These are phyloP conservation scores for Merodon equestris DNA, from an alignment of 2,888 invertebrate species.

Conservation along the genomic window DNA sequence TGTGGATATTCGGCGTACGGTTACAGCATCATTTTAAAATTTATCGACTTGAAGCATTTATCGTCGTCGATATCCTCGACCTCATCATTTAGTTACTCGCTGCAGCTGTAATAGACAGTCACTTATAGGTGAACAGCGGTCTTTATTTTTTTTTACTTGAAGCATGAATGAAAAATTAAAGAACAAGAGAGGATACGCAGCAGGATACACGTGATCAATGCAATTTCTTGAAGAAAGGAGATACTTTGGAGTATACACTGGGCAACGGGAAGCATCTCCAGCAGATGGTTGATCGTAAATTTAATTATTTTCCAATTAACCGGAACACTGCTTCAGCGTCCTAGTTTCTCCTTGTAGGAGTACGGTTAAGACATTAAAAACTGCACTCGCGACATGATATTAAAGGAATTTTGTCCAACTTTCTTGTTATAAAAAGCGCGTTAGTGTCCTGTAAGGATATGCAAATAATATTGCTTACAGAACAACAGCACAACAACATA, in stretches of 20 bases:
- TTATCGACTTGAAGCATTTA: constrained; percentile 26
- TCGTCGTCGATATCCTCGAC: neutral
- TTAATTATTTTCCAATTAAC: constrained; percentile 61
- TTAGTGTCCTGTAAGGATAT: too few relatives aligned
- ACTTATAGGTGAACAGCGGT: constrained; percentile 20
- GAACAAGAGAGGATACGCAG: constrained; percentile 15
- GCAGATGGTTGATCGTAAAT: constrained; percentile 51
- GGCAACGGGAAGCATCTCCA: constrained; percentile 26
- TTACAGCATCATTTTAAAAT: constrained; percentile 50
- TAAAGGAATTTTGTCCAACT: too few relatives aligned
- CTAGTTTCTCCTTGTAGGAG: too few relatives aligned
- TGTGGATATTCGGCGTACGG: too few relatives aligned
- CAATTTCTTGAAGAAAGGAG: constrained; percentile 11
- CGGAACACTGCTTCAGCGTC: constrained; percentile 16
- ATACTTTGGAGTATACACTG: too few relatives aligned
- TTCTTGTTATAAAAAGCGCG: too few relatives aligned
- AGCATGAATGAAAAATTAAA: neutral
- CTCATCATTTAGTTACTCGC: constrained; percentile 43
- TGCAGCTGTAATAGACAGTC: constrained; percentile 43
- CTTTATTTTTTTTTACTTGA: constrained; percentile 8
- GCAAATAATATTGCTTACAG: too few relatives aligned
- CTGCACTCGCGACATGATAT: too few relatives aligned
- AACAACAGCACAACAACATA: too few relatives aligned
- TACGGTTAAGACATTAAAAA: too few relatives aligned
- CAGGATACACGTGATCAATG: constrained; percentile 1